Percentiles rank a stretch among this genome's conserved stretches.
phyloP scores from a whole-genome alignment of 2,113 vertebrate species.

The Clinocottus analis region DNA sequence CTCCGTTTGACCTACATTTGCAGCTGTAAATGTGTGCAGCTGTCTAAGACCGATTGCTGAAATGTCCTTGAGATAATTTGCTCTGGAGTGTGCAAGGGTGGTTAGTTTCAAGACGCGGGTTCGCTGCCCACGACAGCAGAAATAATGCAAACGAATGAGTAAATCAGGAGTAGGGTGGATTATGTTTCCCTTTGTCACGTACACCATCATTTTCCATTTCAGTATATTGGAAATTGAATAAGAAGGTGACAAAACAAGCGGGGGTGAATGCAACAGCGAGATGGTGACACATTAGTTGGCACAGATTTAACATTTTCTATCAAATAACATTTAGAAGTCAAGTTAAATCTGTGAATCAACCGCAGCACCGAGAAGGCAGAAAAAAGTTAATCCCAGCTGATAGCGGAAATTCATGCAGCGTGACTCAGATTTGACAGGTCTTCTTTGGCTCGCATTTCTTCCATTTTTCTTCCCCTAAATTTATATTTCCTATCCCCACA shows the following conservation, averaged over 20 bases:
- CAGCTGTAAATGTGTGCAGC: background rate
- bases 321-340: background rate
- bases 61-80: constrained; percentile 11
- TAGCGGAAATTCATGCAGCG: constrained; percentile 16
- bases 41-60: background rate
- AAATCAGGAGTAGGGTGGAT: background rate
- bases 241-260: background rate
- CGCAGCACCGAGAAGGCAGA: background rate
- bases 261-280: background rate
- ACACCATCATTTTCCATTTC: background rate
- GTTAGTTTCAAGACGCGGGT: background rate
- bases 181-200: background rate
- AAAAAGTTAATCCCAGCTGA: constrained; percentile 16
- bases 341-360: background rate
- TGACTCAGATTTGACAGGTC: constrained; percentile 38
- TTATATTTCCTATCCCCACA: background rate
- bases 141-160: constrained; percentile 3
- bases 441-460: constrained; percentile 6
- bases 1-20: background rate
- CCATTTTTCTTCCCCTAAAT: too few relatives aligned
- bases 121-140: background rate
- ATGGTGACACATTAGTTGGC: background rate
- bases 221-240: background rate
- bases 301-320: constrained; percentile 3
- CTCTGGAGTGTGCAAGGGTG: background rate